phyloP scores from a whole-genome alignment of 2,797 vertebrate genomes.

The Trichosurus vulpecula region DNA sequence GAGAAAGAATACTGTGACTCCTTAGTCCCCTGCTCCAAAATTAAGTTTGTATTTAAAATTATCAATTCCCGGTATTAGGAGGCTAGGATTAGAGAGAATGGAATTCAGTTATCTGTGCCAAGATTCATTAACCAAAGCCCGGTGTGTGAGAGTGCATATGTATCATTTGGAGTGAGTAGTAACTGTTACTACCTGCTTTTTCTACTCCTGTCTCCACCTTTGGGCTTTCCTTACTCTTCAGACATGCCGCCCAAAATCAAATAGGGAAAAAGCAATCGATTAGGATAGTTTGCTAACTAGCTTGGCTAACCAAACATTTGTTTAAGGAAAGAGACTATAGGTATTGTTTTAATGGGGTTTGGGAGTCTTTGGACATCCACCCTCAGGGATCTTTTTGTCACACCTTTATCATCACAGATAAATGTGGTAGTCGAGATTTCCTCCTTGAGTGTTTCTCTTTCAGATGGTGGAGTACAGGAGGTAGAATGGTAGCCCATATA shows the following conservation, averaged over 20 bases:
- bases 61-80: not conserved
- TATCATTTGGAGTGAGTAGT: not conserved
- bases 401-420: not conserved
- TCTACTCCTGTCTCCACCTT: not conserved
- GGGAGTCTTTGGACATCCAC: not conserved
- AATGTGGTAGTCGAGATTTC: not conserved
- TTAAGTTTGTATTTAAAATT: not conserved
- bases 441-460: not conserved
- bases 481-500: not conserved
- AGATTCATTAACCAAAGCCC: not conserved
- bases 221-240: not conserved
- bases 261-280: too few relatives aligned
- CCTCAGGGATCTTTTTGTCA: not conserved
- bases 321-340: not conserved
- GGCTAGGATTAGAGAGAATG: not conserved
- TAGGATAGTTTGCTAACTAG: not conserved
- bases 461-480: not conserved
- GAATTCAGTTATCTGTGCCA: not conserved
- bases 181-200: not conserved
- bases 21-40: not conserved
- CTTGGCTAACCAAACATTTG: not conserved
- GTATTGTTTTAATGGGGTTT: accelerated
- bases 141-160: not conserved
- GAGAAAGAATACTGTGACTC: not conserved
- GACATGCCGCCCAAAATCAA: too few relatives aligned